phyloP scores from a whole-genome alignment of 2,797 vertebrate genomes.

The Melanotaenia pygmaea region DNA sequence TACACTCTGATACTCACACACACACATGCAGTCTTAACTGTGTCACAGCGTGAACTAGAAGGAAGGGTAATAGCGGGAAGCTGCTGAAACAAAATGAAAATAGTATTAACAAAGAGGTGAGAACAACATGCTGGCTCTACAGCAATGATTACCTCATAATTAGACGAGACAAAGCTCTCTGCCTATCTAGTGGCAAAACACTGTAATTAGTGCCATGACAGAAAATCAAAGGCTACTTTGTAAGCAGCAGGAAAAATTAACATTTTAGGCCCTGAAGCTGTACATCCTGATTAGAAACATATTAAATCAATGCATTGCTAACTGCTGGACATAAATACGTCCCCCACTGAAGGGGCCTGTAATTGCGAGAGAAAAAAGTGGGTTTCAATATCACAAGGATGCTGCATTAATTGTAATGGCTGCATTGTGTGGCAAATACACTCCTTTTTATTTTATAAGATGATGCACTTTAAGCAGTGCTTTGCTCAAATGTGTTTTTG shows the following conservation, averaged over 20 bases:
- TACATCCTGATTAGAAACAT: constrained; percentile 98
- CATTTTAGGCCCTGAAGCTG: constrained; percentile 95
- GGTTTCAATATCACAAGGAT: constrained; percentile 72
- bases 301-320: constrained; percentile 99
- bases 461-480: constrained; percentile 47
- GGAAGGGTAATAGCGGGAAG: constrained; percentile 90
- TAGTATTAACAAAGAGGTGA: constrained; percentile 91
- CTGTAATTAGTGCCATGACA: constrained; percentile 99
- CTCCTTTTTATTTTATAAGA: constrained; percentile 57
- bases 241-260: constrained; percentile 98
- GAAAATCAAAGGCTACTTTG: constrained; percentile 99
- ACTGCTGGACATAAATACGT: constrained; percentile 85
- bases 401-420: constrained; percentile 69
- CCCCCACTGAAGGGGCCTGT: constrained; percentile 78
- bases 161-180: constrained; percentile 98
- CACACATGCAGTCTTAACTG: constrained; percentile 51
- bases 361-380: constrained; percentile 78
- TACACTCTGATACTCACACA: constrained; percentile 25
- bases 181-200: constrained; percentile 96
- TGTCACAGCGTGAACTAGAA: constrained; percentile 92
- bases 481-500: constrained; percentile 32
- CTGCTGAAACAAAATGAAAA: constrained; percentile 77
- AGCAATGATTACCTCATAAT: constrained; percentile 99
- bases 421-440: constrained; percentile 60
- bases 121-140: constrained; percentile 89